phyloP scores from a whole-genome alignment of 1,140 invertebrate genomes.

The Mizuhopecten yessoensis region DNA sequence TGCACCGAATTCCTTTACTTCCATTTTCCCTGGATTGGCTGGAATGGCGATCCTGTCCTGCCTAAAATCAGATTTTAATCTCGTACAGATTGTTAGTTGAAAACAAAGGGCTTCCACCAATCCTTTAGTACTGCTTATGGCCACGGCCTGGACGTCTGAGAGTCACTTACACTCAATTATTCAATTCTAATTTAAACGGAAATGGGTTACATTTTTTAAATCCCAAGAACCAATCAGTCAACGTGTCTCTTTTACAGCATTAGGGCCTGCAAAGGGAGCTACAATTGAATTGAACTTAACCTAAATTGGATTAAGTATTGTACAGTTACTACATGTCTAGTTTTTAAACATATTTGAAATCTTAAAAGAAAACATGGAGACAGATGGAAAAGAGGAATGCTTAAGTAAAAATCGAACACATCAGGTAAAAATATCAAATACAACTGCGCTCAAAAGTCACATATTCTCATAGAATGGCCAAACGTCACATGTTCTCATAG shows the following conservation, averaged over 20 bases:
- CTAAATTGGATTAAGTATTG: neutral
- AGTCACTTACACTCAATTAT: constrained; percentile 32
- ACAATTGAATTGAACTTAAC: neutral
- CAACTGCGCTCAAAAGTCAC: too few relatives aligned
- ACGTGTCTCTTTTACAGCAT: neutral
- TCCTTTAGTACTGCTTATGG: neutral
- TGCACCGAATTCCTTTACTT: neutral
- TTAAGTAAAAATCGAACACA: too few relatives aligned
- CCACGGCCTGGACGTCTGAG: neutral
- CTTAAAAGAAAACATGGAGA: neutral
- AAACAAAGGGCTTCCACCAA: neutral
- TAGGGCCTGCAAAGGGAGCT: neutral
- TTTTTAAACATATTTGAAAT: constrained; percentile 11
- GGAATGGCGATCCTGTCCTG: neutral
- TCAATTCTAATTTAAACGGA: constrained; percentile 21
- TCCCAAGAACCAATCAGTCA: neutral
- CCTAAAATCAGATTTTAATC: neutral
- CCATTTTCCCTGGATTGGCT: neutral
- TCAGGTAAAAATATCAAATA: neutral
- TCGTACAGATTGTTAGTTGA: neutral
- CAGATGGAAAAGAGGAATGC: too few relatives aligned
- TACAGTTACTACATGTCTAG: neutral
- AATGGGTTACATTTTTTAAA: constrained; percentile 1
- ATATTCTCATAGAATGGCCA: too few relatives aligned
- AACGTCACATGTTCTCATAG: too few relatives aligned